Percentiles rank a stretch among this genome's conserved stretches.
Evolutionary conservation across 1,140 invertebrate species (phyloP).

Genomic region (Phenacoccus solenopsis): DNA sequence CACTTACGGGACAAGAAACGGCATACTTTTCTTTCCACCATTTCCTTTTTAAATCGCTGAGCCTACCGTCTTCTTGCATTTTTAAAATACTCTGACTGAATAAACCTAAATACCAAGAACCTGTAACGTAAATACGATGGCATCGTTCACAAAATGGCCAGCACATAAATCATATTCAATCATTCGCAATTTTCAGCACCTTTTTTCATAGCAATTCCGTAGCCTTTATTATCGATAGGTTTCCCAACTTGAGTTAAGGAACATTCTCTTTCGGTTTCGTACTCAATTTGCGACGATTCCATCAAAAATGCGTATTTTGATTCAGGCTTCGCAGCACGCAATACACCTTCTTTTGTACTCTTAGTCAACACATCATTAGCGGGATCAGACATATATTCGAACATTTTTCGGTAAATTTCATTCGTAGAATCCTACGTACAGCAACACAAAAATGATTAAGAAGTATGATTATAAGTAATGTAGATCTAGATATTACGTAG

Average conservation of each 20-base stretch:
- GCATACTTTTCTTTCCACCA: constrained; percentile 81
- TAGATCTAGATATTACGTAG: no score
- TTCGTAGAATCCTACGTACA: constrained; percentile 45
- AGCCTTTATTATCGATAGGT: constrained; percentile 81
- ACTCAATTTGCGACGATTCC: constrained; percentile 88
- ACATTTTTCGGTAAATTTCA: constrained; percentile 61
- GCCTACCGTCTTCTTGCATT: constrained; percentile 82
- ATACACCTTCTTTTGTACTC: constrained; percentile 69
- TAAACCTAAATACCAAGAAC: constrained; percentile 27
- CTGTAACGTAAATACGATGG: background rate
- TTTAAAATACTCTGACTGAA: constrained; percentile 80
- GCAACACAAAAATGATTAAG: background rate
- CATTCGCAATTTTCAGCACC: background rate
- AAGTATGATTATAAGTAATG: background rate
- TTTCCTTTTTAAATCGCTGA: constrained; percentile 84
- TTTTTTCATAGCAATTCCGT: constrained; percentile 67
- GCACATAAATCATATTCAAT: background rate
- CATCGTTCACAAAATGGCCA: no score
- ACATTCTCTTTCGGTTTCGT: constrained; percentile 79
- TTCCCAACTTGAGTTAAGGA: constrained; percentile 80
- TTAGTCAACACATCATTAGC: constrained; percentile 67
- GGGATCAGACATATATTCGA: constrained; percentile 64
- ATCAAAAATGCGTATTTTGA: constrained; percentile 84
- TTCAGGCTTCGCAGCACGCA: constrained; percentile 66
- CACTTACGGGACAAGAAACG: constrained; percentile 51